These are phyloP conservation scores for Neolamprologus brichardi DNA, from an alignment of 2,113 vertebrate genomes.

Conservation along the genomic window DNA sequence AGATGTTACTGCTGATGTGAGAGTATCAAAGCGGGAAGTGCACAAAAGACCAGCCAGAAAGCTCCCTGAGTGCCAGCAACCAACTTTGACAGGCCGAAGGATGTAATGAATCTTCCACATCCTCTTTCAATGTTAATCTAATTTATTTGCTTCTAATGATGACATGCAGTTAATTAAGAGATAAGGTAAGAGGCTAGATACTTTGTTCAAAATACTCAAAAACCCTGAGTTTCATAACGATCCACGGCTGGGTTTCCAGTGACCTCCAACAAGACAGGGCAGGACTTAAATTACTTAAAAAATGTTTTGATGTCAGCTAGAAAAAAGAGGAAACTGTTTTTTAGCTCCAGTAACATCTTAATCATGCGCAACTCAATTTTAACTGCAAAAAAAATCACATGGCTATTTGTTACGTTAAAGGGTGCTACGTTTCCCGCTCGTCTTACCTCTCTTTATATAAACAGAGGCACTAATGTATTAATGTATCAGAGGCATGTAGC, in stretches of 20 bases:
- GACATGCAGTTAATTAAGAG: background rate
- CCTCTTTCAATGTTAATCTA: background rate
- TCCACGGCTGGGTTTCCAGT: background rate
- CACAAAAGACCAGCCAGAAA: constrained; percentile 27
- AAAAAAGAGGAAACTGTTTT: background rate
- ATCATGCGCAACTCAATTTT: background rate
- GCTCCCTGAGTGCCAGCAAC: background rate
- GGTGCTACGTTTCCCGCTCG: background rate
- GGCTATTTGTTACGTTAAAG: background rate
- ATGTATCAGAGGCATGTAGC: background rate
- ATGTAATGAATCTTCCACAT: background rate
- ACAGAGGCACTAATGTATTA: background rate
- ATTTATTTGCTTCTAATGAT: background rate
- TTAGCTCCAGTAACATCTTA: background rate
- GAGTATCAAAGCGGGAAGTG: constrained; percentile 34
- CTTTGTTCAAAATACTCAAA: constrained; percentile 25
- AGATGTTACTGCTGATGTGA: constrained; percentile 40
- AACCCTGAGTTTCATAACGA: background rate
- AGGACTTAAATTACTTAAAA: background rate
- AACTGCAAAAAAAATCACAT: background rate
- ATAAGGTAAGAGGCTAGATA: constrained; percentile 32
- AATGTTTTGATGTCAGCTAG: background rate
- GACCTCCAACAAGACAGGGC: constrained; percentile 2
- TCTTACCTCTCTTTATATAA: background rate
- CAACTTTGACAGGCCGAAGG: background rate